Evolutionary conservation across 2,797 vertebrate species (phyloP), one percentile per base, ranked within the genome.

Genomic region (Chelon labrosus): DNA sequence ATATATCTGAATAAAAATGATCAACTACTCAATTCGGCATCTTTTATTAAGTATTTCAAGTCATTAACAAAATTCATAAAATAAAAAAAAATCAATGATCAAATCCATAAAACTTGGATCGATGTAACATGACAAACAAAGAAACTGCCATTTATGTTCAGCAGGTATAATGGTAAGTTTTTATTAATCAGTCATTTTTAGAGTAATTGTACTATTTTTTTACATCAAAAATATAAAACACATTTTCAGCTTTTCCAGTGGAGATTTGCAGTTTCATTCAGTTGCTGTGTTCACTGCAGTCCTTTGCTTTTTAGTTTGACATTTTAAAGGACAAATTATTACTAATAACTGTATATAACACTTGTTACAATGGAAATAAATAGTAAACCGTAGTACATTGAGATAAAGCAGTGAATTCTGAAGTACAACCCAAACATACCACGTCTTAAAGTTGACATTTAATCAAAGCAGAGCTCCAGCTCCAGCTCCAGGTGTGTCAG

Each of bases 391-490:
- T 35, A 6, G 7, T 35, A 35, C 31, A 35, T 8, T 41, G 39
- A 41, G 39, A 1, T 41, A 41, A 7, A 41, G 39, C 10, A 41
- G 39, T 44, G 31, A 2, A 9, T 3, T 38, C 8, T 49, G 2
- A 49, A 31, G 22, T 54, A 20, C 6, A 27, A 7, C 9, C 35
- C 53, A 67, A 53, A 51, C 19, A 22, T 0, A 54, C n/a, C 31
- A 10, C 35, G 7, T 73, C 7, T 38, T 11, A 41, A 62, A 53
- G 13, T 19, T 61, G 62, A 71, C 73, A 60, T 77, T 65, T 58
- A 67, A 13, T 74, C 59, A 44, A 9, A 13, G 0, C 7, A 2
- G 17, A 4, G 38, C 42, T 19, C 17, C 49, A 50, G 8, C 3
- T 19, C 12, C 37, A 50, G 46, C 3, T 3, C 8, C 2, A 4